Evolutionary conservation across 2,797 vertebrate genomes (phyloP), one percentile per base, ranked within the genome.

Genomic region (Pseudotriccus pelzelni): DNA sequence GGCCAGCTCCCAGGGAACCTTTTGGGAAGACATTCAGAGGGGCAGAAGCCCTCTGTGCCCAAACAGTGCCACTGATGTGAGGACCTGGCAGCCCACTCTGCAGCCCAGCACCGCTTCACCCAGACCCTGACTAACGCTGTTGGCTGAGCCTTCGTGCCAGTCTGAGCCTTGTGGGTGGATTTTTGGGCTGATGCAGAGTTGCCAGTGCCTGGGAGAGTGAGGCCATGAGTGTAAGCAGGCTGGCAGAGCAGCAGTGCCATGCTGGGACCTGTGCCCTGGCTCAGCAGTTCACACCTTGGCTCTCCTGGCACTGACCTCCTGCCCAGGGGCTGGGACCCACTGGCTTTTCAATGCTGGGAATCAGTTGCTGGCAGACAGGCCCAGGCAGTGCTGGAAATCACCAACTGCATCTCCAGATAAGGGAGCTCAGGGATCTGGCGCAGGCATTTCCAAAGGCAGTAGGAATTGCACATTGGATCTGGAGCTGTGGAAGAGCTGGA

Each of bases 151-250:
- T 74, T 34, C 0, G 2, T 81, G 59, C 53, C 49, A 12, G 7
- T 21, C 41, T 49, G 24, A 14, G 17, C 9, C 5, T 4, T 3
- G 27, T 18, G 46, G 24, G 1, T 30, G 8, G 34, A 9, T 46
- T 59, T 72, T 6, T 13, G 53, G 66, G 82, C 66, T 69, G 84
- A 7, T 36, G 69, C 20, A 43, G 70, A 21, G 47, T 6, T 4
- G 1, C 11, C 13, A 23, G 63, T 0, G 9, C 28, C 1, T 32
- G 55, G 49, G 17, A 43, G 30, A 43, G 41, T 0, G 0, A 34
- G n/a, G 8, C 20, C 4, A 2, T 12, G 20, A 3, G 46, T 53
- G 39, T 63, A 25, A 37, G 52, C 20, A 20, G 86, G 62, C 59
- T 62, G 82, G 55, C 69, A 74, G 77, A 36, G 87, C 76, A 10